Percentiles rank a stretch among this genome's conserved stretches.
Evolutionary conservation across 1,140 invertebrate genomes (phyloP).

Genomic region (Ceratosolen solmsi): DNA sequence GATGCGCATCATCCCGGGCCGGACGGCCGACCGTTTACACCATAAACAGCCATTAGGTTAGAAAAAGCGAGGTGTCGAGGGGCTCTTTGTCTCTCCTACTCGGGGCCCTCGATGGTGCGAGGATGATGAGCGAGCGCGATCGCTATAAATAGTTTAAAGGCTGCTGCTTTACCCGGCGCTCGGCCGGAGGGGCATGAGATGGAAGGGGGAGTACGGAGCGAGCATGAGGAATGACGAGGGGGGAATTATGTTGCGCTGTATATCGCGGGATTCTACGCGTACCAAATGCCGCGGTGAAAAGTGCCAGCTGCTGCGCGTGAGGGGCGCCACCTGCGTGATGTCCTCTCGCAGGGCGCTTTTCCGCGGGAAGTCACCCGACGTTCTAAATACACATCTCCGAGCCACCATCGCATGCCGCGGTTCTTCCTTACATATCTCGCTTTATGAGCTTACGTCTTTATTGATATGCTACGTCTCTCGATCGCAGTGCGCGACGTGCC

Average conservation of each 20-base stretch:
- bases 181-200: too few relatives aligned
- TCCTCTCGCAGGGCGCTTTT: not conserved
- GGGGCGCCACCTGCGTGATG: not conserved
- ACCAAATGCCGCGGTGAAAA: constrained; percentile 3
- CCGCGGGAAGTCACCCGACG: too few relatives aligned
- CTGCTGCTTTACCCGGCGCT: too few relatives aligned
- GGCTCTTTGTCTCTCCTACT: not conserved
- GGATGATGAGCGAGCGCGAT: not conserved
- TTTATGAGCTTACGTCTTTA: not conserved
- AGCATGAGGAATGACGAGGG: too few relatives aligned
- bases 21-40: not conserved
- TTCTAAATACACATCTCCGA: not conserved
- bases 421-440: not conserved
- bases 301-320: not conserved
- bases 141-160: not conserved
- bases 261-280: not conserved
- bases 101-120: not conserved
- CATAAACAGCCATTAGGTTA: not conserved
- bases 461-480: not conserved
- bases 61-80: not conserved
- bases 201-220: too few relatives aligned
- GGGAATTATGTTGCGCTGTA: not conserved
- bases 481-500: not conserved
- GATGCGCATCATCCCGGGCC: not conserved
- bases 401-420: not conserved